Evolutionary conservation across 2,888 invertebrate species (phyloP), one percentile per base, ranked within the genome.

Genomic region (Sturmia bella): DNA sequence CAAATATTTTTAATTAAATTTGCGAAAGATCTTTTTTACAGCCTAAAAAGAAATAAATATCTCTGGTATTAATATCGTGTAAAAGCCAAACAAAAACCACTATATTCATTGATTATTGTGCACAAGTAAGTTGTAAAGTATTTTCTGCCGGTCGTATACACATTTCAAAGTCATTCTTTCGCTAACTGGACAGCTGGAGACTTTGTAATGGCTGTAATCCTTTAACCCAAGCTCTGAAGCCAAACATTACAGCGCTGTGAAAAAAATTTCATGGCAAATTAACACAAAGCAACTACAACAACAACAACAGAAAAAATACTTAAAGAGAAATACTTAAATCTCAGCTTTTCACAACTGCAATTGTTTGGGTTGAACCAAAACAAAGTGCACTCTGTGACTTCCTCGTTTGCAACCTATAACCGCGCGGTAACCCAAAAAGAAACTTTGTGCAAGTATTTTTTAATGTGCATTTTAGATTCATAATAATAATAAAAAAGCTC

Each of bases 341-440:
- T 45, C 21, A 57, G 41, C 19, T 43, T 32, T 61, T 52, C 50
- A 15, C 32, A 32, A 32, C 13, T 24, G 48, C 63, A 61, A 37
- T 68, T 61, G 50, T 76, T 76, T 32, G 68, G 59, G 52, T 61
- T 76, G 52, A 69, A 45, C 43, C 32, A 54, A 69, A 15, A 21
- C 64, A 48, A 57, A 63, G 39, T 70, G 56, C 61, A 63, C 63
- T 63, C n/a, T 48, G 56, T 63, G 77, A 77, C 77, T 77, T 77
- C 77, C 77, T 77, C 63, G 77, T 77, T 77, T 77, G 61, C 69
- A 70, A 77, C 77, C 77, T 77, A 70, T 70, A 77, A 70, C 77
- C 77, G 56, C 77, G 56, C 24, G 12, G 24, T 70, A 77, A 70
- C 61, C 77, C 39, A 76, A 32, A 39, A 24, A 56, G n/a, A 37